phyloP scores from a whole-genome alignment of 2,797 vertebrate genomes.

The Microcaecilia unicolor region DNA sequence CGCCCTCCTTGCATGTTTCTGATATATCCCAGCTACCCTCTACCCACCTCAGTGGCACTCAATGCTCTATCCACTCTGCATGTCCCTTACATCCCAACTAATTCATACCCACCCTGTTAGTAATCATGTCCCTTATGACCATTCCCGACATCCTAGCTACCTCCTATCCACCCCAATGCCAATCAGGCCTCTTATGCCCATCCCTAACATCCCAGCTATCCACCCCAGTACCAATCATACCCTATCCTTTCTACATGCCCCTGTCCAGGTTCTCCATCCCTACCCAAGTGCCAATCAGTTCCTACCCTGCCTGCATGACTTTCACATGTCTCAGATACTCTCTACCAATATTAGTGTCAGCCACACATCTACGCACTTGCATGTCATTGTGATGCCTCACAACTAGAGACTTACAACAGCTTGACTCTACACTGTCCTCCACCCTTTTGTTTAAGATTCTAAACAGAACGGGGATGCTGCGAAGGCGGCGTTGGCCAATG shows the following conservation, averaged over 20 bases:
- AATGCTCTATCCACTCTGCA: no score
- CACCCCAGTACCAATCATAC: no score
- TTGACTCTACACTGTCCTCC: no score
- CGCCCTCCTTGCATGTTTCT: neutral
- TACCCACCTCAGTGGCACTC: accelerated
- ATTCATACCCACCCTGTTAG: no score
- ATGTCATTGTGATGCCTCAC: neutral
- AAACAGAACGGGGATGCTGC: constrained; percentile 88
- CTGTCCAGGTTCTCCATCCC: neutral
- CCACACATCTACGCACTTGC: no score
- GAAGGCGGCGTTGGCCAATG: constrained; percentile 78
- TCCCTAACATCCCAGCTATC: no score
- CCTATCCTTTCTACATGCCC: neutral
- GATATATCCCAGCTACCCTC: neutral
- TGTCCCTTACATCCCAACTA: no score
- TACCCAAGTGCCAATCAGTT: no score
- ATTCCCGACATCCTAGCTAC: no score
- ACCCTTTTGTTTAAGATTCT: constrained; percentile 53
- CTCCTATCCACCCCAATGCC: no score
- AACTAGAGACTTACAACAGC: neutral
- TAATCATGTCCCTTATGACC: no score
- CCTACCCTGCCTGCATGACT: neutral
- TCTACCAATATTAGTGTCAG: accelerated
- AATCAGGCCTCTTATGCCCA: no score
- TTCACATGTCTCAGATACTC: neutral